Conservation (phyloP, 1,140 invertebrate species). For the Nasonia giraulti region DNA sequence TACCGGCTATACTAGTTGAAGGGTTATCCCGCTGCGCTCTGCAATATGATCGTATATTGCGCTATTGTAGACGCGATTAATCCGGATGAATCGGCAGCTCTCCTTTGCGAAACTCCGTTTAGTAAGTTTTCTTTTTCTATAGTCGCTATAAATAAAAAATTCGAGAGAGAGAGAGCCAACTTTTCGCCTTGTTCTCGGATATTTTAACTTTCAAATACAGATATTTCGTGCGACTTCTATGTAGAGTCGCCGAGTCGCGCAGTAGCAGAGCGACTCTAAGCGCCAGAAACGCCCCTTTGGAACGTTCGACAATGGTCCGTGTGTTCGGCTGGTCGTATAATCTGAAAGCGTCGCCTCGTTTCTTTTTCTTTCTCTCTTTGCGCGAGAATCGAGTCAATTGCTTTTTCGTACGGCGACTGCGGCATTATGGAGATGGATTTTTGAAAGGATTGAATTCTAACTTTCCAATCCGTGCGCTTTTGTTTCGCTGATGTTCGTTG, state of each 20-base stretch:
- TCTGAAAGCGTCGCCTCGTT: background rate
- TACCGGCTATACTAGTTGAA: background rate
- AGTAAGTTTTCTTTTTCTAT: too few species aligned
- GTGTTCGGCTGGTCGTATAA: slow-evolving; percentile 10
- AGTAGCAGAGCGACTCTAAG: background rate
- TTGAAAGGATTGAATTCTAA: slow-evolving; percentile 15
- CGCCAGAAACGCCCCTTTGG: background rate
- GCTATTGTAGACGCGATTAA: background rate
- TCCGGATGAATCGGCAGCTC: background rate
- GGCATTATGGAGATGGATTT: slow-evolving; percentile 13
- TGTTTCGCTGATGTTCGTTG: background rate
- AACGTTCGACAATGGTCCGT: slow-evolving; percentile 20
- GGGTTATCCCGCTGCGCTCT: background rate
- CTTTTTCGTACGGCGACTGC: background rate
- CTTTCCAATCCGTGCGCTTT: background rate
- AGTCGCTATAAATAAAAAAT: too few species aligned
- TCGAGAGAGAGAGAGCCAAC: background rate
- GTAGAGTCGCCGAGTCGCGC: background rate
- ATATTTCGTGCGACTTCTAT: background rate
- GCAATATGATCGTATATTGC: background rate
- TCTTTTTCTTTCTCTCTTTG: background rate
- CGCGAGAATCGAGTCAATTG: slow-evolving; percentile 8
- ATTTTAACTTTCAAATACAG: background rate
- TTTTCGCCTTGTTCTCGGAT: background rate
- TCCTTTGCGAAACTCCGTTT: background rate